Evolutionary conservation across 1,140 invertebrate species (phyloP), one percentile per base, ranked within the genome.

Genomic region (Neodiprion fabricii): DNA sequence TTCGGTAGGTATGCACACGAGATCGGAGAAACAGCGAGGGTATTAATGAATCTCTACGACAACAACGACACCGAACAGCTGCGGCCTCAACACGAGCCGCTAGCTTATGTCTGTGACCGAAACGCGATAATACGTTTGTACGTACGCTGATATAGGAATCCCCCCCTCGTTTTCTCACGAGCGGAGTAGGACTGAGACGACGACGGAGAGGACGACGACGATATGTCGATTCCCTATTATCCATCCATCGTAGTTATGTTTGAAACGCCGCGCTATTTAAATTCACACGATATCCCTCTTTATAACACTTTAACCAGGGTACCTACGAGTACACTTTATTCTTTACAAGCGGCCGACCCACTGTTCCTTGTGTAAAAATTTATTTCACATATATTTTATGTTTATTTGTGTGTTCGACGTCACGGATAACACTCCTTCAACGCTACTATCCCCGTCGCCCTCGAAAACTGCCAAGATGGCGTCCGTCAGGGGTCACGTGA

Each of bases 401-500:
- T 87, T 87, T 86, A 82, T 82, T 85, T 82, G 78, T 78, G 53
- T 61, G 72, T 79, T 77, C 83, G 84, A 87, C 84, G 85, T 87
- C 85, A 87, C 82, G 79, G 79, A 83, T 80, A 61, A 61, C 53
- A 79, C 78, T 83, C 81, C 80, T 81, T 61, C 53, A 61, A 61
- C 53, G 53, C 53, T 61, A 12, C n/a, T 78, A 79, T 77, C 81
- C 79, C 79, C 79, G 81, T 84, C 79, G 81, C 77, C 78, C 80
- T 80, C 81, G 72, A 83, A 84, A 84, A 87, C 85, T 85, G 81
- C 79, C 84, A 86, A 87, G 82, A 86, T 87, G 85, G 86, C 86
- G 77, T 71, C 68, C 47, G 47, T 66, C 75, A 48, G 21, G 9
- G 70, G 76, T 87, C 85, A 87, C 85, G 84, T 87, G 85, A 87